Evolutionary conservation across 2,797 vertebrate species (phyloP), one percentile per base, ranked within the genome.

Genomic region (Danio albolineatus): DNA sequence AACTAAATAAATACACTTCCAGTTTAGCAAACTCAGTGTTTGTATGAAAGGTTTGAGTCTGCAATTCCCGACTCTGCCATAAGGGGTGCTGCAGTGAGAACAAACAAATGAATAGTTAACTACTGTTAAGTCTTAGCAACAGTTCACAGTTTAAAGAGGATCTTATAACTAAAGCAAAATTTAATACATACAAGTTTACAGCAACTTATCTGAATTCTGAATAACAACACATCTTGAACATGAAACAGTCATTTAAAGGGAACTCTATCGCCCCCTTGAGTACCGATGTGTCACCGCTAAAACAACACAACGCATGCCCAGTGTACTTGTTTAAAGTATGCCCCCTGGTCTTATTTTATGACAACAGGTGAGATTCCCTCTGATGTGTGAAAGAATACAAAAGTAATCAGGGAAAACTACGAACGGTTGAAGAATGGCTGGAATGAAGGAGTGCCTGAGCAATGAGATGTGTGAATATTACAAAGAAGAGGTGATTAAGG

Each of bases 401-500:
- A 49, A 60, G 28, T 28, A 19, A 62, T 56, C 36, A 62, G 19
- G 13, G 7, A 28, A 77, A 49, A 77, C 44, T 10, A 14, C 59
- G 75, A 71, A 71, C 71, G 66, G 36, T n/a, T 70, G 17, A 41
- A 61, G 46, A 70, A 61, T 14, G 56, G 36, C 13, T 53, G 17
- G 16, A 48, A 28, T 73, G 51, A 46, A 79, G 78, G 21, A 56
- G 39, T 65, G 49, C 39, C 36, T 43, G 56, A 78, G 66, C 38
- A 62, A 62, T 51, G 13, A 41, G 7, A 64, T 46, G 54, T 48
- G 51, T 65, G 60, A 79, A 79, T 57, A 38, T 13, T 14, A 46
- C 39, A 56, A 65, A 19, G 7, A 73, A 79, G 60, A 73, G 28
- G 78, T 73, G 59, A 73, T 79, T 72, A 79, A 73, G 73, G 51